Conservation (phyloP, 1,140 invertebrate genomes). For the Drosophila albomicans region DNA sequence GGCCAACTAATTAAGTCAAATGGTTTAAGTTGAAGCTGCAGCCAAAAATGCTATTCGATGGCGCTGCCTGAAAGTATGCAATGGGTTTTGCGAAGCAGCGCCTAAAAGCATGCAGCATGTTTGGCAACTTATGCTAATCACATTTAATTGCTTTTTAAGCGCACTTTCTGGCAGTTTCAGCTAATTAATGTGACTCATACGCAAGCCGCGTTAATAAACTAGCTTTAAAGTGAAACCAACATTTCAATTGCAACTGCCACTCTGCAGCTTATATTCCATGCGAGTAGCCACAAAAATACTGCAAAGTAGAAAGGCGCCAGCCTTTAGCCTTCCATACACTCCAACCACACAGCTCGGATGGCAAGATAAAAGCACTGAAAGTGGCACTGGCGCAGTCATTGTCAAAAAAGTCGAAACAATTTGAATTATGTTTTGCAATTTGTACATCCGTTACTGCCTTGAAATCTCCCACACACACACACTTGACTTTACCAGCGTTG, state of each 20-base stretch:
- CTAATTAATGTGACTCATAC: conserved; percentile 80
- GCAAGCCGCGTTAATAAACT: conserved; percentile 43
- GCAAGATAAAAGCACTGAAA: conserved; percentile 59
- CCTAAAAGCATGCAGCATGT: conserved; percentile 38
- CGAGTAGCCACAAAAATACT: conserved; percentile 37
- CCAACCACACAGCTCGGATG: conserved; percentile 47
- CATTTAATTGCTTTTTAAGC: conserved; percentile 85
- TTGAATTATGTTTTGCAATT: conserved; percentile 84
- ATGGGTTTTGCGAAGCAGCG: conserved; percentile 41
- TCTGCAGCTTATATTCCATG: conserved; percentile 52
- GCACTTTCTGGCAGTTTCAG: conserved; percentile 67
- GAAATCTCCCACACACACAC: conserved; percentile 46
- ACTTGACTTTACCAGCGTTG: background rate
- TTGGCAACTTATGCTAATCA: conserved; percentile 80
- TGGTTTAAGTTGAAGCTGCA: conserved; percentile 48
- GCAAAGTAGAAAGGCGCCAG: conserved; percentile 53
- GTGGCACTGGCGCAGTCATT: conserved; percentile 67
- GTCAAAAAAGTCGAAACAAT: conserved; percentile 81
- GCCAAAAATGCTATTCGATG: conserved; percentile 33
- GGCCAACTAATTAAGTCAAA: conserved; percentile 82
- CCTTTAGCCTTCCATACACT: background rate
- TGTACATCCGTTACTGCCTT: conserved; percentile 79
- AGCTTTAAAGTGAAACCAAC: conserved; percentile 36
- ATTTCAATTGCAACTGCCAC: conserved; percentile 11
- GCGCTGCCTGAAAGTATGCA: conserved; percentile 58